These are phyloP conservation scores for Coelogynopora nodosa DNA, from an alignment of 2,888 invertebrate genomes.

Conservation along the genomic window DNA sequence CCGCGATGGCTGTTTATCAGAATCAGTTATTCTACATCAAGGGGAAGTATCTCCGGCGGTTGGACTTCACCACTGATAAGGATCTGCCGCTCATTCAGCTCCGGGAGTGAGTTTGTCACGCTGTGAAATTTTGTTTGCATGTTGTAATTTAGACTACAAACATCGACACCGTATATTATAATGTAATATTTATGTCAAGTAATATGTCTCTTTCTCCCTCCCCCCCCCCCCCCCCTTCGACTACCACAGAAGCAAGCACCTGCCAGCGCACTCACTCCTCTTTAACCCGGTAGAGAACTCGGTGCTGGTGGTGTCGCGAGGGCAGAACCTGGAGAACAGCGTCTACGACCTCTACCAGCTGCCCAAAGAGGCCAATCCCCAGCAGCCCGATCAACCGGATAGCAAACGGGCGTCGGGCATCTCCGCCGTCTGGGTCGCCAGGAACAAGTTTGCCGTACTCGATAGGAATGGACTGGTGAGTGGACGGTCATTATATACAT, in stretches of 20 bases:
- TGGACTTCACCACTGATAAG: slow-evolving; percentile 88
- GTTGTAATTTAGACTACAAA: neutral
- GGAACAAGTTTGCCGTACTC: slow-evolving; percentile 92
- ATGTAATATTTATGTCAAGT: neutral
- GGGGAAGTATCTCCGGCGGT: slow-evolving; percentile 79
- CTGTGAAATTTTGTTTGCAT: neutral
- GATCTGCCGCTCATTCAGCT: slow-evolving; percentile 88
- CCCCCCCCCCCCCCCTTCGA: no score
- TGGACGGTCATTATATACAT: slow-evolving; percentile 53
- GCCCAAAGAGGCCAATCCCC: slow-evolving; percentile 65
- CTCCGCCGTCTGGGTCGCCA: slow-evolving; percentile 89
- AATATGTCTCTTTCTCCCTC: neutral
- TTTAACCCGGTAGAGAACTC: slow-evolving; percentile 96
- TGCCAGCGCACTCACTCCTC: slow-evolving; percentile 70
- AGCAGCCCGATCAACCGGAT: slow-evolving; percentile 63
- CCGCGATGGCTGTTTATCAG: slow-evolving; percentile 74
- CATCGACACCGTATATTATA: neutral
- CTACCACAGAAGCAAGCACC: neutral
- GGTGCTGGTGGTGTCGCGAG: slow-evolving; percentile 66
- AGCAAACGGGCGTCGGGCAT: slow-evolving; percentile 81
- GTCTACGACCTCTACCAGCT: slow-evolving; percentile 88
- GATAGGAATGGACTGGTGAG: slow-evolving; percentile 82
- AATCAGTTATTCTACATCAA: slow-evolving; percentile 92
- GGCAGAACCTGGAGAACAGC: slow-evolving; percentile 75
- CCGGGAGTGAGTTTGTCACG: slow-evolving; percentile 66